Percentiles rank a stretch among this genome's conserved stretches.
Conservation (phyloP, 37 sponge, comb jelly and placozoan species). For the Bolinopsis microptera region DNA sequence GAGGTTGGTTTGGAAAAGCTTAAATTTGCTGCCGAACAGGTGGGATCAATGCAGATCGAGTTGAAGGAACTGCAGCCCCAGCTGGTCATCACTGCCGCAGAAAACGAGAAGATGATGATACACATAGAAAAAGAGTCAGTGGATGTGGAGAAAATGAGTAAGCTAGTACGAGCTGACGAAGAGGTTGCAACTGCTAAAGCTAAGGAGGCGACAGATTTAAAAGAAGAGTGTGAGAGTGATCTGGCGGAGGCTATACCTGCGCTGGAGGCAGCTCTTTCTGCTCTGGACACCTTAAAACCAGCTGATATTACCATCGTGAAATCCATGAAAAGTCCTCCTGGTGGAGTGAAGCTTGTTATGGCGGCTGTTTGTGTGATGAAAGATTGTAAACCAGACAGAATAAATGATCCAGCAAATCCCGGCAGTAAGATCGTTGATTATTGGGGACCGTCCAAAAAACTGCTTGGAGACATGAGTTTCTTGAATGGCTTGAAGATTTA, state of each 20-base stretch:
- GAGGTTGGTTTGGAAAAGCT: constrained; percentile 95
- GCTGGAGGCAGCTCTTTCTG: constrained; percentile 91
- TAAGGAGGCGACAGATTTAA: constrained; percentile 88
- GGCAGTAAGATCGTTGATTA: constrained; percentile 91
- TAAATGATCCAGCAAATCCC: constrained; percentile 92
- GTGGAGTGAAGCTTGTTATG: constrained; percentile 97
- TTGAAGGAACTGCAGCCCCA: constrained; percentile 96
- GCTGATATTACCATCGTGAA: constrained; percentile 96
- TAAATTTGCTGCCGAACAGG: constrained; percentile 95
- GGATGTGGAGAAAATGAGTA: constrained; percentile 89
- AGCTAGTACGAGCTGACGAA: constrained; percentile 88
- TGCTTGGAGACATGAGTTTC: constrained; percentile 94
- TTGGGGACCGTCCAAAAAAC: constrained; percentile 98
- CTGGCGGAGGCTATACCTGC: constrained; percentile 99
- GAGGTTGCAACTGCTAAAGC: constrained; percentile 89
- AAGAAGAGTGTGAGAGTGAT: constrained; percentile 98
- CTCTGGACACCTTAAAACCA: constrained; percentile 96
- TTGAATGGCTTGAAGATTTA: constrained; percentile 84
- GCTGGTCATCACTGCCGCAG: constrained; percentile 80
- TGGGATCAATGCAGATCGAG: constrained; percentile 95
- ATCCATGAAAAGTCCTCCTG: constrained; percentile 94
- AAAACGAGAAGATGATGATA: constrained; percentile 93
- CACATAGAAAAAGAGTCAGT: constrained; percentile 88
- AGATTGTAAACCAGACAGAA: constrained; percentile 93
- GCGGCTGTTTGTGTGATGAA: constrained; percentile 98